Evolutionary conservation across 2,888 invertebrate species (phyloP).

Genomic region (Diaperis boleti): DNA sequence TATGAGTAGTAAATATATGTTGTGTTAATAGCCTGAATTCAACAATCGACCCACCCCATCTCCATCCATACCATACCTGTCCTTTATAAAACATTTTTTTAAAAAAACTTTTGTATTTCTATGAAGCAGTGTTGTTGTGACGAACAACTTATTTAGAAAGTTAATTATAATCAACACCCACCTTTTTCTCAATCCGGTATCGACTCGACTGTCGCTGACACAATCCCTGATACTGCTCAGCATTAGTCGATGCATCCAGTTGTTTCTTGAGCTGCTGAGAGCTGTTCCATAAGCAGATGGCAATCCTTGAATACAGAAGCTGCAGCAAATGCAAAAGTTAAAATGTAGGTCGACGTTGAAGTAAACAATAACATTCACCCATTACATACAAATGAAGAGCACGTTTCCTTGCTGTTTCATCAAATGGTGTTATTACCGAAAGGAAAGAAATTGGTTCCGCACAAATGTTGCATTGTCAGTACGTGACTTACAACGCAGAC

Average conservation of each 20-base stretch:
- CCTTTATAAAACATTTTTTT: too few relatives aligned
- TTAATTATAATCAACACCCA: conserved; percentile 52
- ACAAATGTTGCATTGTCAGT: background rate
- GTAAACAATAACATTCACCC: too few relatives aligned
- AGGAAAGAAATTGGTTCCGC: background rate
- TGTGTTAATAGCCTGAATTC: too few relatives aligned
- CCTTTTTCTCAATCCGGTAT: conserved; percentile 65
- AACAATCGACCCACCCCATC: too few relatives aligned
- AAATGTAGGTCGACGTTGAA: background rate
- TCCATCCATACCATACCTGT: too few relatives aligned
- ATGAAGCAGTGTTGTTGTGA: too few relatives aligned
- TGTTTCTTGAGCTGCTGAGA: conserved; percentile 74
- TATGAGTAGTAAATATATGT: too few relatives aligned
- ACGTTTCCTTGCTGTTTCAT: background rate
- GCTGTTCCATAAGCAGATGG: conserved; percentile 86
- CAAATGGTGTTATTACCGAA: background rate
- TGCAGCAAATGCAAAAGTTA: conserved; percentile 63
- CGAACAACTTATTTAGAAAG: too few relatives aligned
- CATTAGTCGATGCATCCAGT: conserved; percentile 60
- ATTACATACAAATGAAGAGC: background rate
- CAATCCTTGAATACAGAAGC: conserved; percentile 87
- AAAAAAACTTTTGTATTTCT: too few relatives aligned
- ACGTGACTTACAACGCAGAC: background rate
- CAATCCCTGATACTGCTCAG: conserved; percentile 55
- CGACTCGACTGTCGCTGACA: conserved; percentile 66